These are phyloP conservation scores for Hylyphantes graminicola DNA, from an alignment of 1,140 invertebrate genomes.

Conservation along the genomic window DNA sequence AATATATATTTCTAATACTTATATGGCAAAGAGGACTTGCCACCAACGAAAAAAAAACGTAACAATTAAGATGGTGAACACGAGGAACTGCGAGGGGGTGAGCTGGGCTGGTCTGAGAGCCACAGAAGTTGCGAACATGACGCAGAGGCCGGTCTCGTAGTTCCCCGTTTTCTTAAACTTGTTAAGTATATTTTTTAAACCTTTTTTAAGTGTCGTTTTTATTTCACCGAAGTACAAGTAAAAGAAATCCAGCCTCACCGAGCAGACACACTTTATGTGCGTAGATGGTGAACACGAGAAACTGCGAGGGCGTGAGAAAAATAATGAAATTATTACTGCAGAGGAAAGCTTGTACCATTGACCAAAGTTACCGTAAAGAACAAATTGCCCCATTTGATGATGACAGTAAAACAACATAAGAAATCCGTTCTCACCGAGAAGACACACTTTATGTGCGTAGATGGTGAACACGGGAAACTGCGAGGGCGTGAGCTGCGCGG, in stretches of 20 bases:
- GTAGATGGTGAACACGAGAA: slow-evolving; percentile 96
- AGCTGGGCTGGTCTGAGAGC: slow-evolving; percentile 86
- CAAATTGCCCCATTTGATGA: too few species aligned
- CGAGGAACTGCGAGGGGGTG: slow-evolving; percentile 91
- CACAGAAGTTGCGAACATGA: slow-evolving; percentile 89
- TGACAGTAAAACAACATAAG: too few species aligned
- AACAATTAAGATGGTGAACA: slow-evolving; percentile 97
- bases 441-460: slow-evolving; percentile 92
- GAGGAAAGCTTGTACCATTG: too few species aligned
- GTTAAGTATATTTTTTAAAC: too few species aligned
- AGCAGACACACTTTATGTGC: slow-evolving; percentile 89
- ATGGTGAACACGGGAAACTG: slow-evolving; percentile 97
- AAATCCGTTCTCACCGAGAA: slow-evolving; percentile 67
- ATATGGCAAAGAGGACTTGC: too few species aligned
- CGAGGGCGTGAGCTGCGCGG: slow-evolving; percentile 86
- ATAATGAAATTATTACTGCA: too few species aligned
- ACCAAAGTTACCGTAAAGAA: too few species aligned
- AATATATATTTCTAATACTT: too few species aligned
- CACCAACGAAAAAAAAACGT: too few species aligned
- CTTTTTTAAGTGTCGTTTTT: too few species aligned
- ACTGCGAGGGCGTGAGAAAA: slow-evolving; percentile 90
- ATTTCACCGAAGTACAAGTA: too few species aligned
- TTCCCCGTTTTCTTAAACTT: slow-evolving; percentile 70
- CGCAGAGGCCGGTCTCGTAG: slow-evolving; percentile 94
- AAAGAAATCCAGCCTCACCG: slow-evolving; percentile 46